Conservation (phyloP, 2,113 vertebrate genomes). For the Centropristis striata region DNA sequence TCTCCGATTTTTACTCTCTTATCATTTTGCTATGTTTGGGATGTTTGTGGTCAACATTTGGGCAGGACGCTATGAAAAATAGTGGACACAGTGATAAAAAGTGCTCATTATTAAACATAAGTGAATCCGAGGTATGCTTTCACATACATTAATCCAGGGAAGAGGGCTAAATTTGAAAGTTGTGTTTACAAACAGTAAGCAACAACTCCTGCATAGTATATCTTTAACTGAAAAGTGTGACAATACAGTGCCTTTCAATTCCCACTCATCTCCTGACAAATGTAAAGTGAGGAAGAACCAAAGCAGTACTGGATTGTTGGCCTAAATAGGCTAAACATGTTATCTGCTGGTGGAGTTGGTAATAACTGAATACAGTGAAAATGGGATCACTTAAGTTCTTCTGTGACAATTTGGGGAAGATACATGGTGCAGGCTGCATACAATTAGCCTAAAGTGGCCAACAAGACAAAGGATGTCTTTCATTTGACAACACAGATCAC, state of each 20-base stretch:
- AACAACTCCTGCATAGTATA: too few relatives aligned
- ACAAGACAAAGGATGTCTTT: slow-evolving; percentile 89
- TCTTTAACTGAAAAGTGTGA: slow-evolving; percentile 9
- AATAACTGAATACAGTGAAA: slow-evolving; percentile 59
- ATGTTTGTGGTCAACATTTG: too few relatives aligned
- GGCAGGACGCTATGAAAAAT: too few relatives aligned
- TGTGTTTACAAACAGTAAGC: too few relatives aligned
- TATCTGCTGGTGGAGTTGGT: slow-evolving; percentile 41
- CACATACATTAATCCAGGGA: too few relatives aligned
- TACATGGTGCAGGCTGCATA: slow-evolving; percentile 59
- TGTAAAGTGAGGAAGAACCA: slow-evolving; percentile 56
- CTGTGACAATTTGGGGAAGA: slow-evolving; percentile 40
- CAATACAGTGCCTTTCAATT: slow-evolving; percentile 58
- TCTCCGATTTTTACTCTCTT: too few relatives aligned
- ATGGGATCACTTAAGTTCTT: slow-evolving; percentile 47
- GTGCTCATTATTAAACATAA: too few relatives aligned
- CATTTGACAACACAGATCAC: slow-evolving; percentile 97
- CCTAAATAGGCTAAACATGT: slow-evolving; percentile 58
- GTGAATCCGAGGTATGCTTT: too few relatives aligned
- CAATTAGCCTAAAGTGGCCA: slow-evolving; percentile 91
- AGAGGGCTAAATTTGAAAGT: too few relatives aligned
- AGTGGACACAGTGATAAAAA: too few relatives aligned
- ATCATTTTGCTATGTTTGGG: too few relatives aligned
- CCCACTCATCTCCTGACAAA: slow-evolving; percentile 46
- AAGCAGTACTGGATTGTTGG: slow-evolving; percentile 68